phyloP scores from a whole-genome alignment of 2,113 vertebrate genomes.

The Rostratula benghalensis region DNA sequence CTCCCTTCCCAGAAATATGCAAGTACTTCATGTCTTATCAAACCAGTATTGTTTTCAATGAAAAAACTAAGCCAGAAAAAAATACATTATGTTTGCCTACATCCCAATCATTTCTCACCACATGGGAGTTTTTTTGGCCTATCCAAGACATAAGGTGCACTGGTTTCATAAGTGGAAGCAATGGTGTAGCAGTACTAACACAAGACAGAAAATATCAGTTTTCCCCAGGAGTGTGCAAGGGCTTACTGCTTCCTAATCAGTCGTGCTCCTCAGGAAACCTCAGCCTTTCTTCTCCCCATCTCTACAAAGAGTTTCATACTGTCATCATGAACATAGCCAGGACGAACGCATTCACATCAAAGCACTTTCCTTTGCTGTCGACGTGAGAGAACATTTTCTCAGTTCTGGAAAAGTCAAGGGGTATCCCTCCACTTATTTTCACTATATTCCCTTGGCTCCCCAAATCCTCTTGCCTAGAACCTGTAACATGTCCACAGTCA shows the following conservation, averaged over 20 bases:
- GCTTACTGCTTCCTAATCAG: not conserved
- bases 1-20: not conserved
- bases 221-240: not conserved
- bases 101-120: not conserved
- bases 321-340: not conserved
- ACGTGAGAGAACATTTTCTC: not conserved
- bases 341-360: not conserved
- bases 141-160: not conserved
- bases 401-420: not conserved
- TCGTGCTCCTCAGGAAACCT: not conserved
- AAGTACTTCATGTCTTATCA: not conserved
- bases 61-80: not conserved
- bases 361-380: fast-evolving
- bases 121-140: not conserved
- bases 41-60: not conserved
- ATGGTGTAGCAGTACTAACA: not conserved
- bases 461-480: not conserved
- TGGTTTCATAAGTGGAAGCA: not conserved
- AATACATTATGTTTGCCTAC: not conserved
- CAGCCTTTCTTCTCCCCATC: not conserved
- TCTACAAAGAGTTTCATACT: not conserved
- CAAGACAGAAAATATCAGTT: not conserved
- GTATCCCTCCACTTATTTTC: not conserved
- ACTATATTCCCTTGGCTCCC: not conserved
- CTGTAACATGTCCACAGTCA: not conserved